phyloP scores from a whole-genome alignment of 2,113 vertebrate genomes.

The Urocynchramus pylzowi region DNA sequence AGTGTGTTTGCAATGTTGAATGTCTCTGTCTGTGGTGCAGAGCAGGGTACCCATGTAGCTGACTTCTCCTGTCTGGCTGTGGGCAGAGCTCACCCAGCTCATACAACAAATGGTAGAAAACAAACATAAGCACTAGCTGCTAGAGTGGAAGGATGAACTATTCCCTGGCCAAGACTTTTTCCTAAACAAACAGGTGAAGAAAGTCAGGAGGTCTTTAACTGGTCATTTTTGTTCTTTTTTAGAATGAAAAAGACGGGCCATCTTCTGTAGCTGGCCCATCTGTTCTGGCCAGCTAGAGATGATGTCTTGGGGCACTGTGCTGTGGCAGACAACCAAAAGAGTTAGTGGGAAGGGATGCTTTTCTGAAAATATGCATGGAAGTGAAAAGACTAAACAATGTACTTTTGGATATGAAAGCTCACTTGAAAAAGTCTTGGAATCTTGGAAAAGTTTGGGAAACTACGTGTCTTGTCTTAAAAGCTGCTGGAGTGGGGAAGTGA shows the following conservation, averaged over 20 bases:
- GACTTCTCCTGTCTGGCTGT: not conserved
- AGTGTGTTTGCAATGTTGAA: not conserved
- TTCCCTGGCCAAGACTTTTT: not conserved
- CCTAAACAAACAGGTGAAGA: not conserved
- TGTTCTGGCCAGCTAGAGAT: not conserved
- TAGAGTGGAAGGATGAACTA: not conserved
- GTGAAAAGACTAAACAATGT: not conserved
- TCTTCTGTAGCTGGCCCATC: no score
- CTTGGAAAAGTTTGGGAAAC: not conserved
- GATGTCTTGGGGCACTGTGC: fast-evolving
- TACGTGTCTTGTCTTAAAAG: not conserved
- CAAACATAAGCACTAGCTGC: not conserved
- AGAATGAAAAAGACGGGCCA: no score
- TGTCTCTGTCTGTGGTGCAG: not conserved
- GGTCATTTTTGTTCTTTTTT: not conserved
- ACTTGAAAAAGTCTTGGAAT: not conserved
- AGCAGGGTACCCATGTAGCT: not conserved
- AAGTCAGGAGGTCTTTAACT: not conserved
- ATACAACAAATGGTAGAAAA: not conserved
- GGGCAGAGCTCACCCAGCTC: not conserved
- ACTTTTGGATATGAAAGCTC: not conserved
- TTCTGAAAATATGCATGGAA: not conserved
- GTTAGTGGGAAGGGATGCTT: not conserved
- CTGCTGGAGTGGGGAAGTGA: not conserved
- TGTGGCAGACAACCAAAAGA: not conserved